Conservation (phyloP, 2,113 vertebrate genomes). For the Hyaena hyaena region DNA sequence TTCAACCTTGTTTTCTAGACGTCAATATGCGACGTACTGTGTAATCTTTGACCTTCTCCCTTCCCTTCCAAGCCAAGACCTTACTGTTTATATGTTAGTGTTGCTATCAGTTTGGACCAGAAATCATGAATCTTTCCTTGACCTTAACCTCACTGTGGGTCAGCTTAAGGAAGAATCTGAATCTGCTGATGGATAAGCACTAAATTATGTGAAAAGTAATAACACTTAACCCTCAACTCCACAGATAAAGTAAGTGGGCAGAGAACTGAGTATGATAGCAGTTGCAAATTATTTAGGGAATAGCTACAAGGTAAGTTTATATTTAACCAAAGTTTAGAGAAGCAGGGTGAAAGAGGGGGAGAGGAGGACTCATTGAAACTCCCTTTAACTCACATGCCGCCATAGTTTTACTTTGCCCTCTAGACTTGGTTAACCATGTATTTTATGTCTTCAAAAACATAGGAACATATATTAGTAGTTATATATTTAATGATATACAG, state of each 20-base stretch:
- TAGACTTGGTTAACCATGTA: not conserved
- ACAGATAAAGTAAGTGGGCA: not conserved
- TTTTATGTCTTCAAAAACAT: not conserved
- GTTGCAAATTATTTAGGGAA: slow-evolving; percentile 17
- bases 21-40: not conserved
- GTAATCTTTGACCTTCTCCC: not conserved
- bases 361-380: not conserved
- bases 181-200: not conserved
- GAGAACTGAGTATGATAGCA: not conserved
- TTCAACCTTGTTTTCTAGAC: not conserved
- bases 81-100: not conserved
- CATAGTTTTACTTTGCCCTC: not conserved
- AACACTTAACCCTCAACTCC: not conserved
- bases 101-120: not conserved
- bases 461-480: not conserved
- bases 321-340: not conserved
- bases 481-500: not conserved
- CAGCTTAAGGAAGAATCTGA: not conserved
- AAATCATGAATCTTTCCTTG: not conserved
- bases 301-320: not conserved
- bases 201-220: not conserved
- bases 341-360: not conserved
- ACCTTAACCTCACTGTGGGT: not conserved
- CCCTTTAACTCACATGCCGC: not conserved
- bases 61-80: not conserved